These are phyloP conservation scores for Oxyruncus cristatus DNA, from an alignment of 2,113 vertebrate genomes.

Conservation along the genomic window DNA sequence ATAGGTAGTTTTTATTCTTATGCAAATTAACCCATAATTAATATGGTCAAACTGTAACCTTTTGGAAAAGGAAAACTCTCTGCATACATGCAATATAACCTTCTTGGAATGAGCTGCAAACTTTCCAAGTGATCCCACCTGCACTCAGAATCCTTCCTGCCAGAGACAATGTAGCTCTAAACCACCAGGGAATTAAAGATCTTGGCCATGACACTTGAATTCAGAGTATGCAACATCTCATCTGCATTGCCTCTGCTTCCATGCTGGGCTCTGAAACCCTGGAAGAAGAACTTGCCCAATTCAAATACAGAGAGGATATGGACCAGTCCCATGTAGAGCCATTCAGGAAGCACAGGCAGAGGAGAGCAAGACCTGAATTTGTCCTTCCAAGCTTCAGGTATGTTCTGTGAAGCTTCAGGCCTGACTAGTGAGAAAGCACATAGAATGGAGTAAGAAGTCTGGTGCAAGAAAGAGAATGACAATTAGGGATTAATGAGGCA, in stretches of 20 bases:
- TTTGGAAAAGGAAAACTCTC: background rate
- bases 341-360: background rate
- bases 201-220: background rate
- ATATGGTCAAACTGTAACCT: background rate
- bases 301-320: background rate
- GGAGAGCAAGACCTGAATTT: background rate
- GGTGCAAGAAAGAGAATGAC: background rate
- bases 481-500: background rate
- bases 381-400: background rate
- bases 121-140: background rate
- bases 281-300: accelerated
- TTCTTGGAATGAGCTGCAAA: background rate
- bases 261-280: background rate
- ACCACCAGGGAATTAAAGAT: background rate
- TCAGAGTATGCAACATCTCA: background rate
- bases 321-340: background rate
- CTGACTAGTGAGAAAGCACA: background rate
- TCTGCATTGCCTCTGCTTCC: background rate
- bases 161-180: background rate
- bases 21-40: background rate
- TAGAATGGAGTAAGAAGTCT: background rate
- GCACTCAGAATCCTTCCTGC: background rate
- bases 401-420: background rate
- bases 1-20: background rate
- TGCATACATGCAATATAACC: background rate